phyloP scores from a whole-genome alignment of 35 echinoderm and acorn worm genomes.

The Ophiothrix spiculata region DNA sequence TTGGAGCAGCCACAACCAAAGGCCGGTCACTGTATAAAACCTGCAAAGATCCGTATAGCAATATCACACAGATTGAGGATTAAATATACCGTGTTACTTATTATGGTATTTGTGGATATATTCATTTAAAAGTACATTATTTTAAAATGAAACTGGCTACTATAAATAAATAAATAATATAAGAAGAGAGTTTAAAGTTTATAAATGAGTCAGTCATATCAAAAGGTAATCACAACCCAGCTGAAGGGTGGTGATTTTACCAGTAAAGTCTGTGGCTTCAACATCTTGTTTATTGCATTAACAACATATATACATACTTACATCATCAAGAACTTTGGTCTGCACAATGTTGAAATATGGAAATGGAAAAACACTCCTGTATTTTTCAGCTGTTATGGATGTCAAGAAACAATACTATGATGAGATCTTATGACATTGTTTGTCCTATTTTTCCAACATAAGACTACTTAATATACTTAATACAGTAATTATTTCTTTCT shows the following conservation, averaged over 20 bases:
- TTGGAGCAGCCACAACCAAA: slow-evolving; percentile 71
- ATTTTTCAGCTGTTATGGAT: slow-evolving; percentile 39
- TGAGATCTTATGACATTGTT: background rate
- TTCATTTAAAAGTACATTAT: background rate
- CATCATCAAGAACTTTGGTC: slow-evolving; percentile 69
- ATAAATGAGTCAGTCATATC: too few species aligned
- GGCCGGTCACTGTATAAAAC: slow-evolving; percentile 68
- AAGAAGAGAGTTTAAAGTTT: too few species aligned
- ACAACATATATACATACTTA: slow-evolving; percentile 31
- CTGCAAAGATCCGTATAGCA: slow-evolving; percentile 26
- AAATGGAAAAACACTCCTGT: slow-evolving; percentile 62
- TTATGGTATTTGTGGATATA: background rate
- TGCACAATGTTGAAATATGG: slow-evolving; percentile 89
- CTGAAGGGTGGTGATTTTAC: too few species aligned
- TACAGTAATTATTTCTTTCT: too few species aligned
- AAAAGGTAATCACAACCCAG: too few species aligned
- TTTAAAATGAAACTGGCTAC: background rate
- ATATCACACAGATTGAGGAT: background rate
- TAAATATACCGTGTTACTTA: background rate
- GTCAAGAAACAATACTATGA: slow-evolving; percentile 32
- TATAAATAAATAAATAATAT: background rate
- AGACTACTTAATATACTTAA: background rate
- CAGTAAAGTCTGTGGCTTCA: background rate
- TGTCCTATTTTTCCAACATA: background rate
- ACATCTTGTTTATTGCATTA: background rate